Base-by-base conservation (phyloP, 2,797 vertebrate genomes). In the Rhinichthys osculus region DNA sequence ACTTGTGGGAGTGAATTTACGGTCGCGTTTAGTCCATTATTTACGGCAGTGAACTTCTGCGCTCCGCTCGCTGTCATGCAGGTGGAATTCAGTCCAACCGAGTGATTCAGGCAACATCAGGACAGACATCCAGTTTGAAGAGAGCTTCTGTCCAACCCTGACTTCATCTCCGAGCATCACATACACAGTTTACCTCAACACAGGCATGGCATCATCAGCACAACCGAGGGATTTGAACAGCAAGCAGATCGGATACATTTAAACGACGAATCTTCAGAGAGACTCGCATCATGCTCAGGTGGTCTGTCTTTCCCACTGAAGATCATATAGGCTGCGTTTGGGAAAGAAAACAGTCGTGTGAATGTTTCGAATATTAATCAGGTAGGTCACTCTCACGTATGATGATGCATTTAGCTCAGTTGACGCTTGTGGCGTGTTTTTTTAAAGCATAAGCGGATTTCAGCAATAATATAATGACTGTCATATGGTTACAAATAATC, bases 51-150 rank as follows among this genome's bases (percentile, higher is more conserved):
- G 50, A 88, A 87, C 70, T 90, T 85, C 66, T 86, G 83, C 82
- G 86, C 85, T 71, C 79, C 54, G 69, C 89, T 92, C 59, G 84
- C 90, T 92, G 93, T 93, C 93, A 92, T 93, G 95, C 95, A 95
- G 95, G 94, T 95, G 94, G 94, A 94, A 93, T 93, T 91, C 93
- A 69, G 73, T 72, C 40, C 42, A 73, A 54, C 66, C 71, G 66
- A 78, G 50, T 16, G 72, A 86, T 42, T 72, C 40, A 72, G 40
- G 21, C 52, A 40, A 82, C 78, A 72, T 50, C 57, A 74, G 59
- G 54, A 74, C 78, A 74, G 44, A 52, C 44, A 1, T 30, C 42
- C 57, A 52, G 57, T 23, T 8, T 40, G 70, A 85, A 59, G 19
- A 40, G 14, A 72, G 23, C 70, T 66, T n/a, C 57, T 40, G 40